These are phyloP conservation scores for Lutjanus argentimaculatus DNA, from an alignment of 2,797 vertebrate genomes.

Conservation along the genomic window DNA sequence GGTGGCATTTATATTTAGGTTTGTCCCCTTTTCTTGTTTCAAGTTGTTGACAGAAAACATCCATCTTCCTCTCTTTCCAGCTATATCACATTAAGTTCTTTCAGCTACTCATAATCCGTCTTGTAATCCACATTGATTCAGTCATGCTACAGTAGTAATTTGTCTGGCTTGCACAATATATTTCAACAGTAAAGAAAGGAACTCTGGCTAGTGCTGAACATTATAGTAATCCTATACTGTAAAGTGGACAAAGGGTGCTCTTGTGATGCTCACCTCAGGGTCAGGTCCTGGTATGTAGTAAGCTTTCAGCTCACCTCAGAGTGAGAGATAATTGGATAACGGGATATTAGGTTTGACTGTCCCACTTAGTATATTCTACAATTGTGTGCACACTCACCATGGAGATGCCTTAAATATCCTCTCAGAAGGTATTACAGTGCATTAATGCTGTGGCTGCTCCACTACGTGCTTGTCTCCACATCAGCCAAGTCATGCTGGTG, in stretches of 20 bases:
- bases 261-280: constrained; percentile 21
- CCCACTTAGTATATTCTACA: constrained; percentile 23
- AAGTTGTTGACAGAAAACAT: constrained; percentile 1
- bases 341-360: constrained; percentile 31
- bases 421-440: constrained; percentile 23
- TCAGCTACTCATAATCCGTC: constrained; percentile 20
- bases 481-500: constrained; percentile 43
- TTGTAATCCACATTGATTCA: constrained; percentile 37
- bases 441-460: constrained; percentile 27
- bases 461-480: constrained; percentile 59
- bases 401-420: constrained; percentile 37
- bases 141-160: constrained; percentile 6
- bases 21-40: no score
- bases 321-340: constrained; percentile 57
- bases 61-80: constrained; percentile 10
- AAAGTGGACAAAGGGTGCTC: constrained; percentile 1
- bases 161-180: constrained; percentile 8
- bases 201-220: not conserved
- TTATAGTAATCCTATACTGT: constrained; percentile 8
- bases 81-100: constrained; percentile 17
- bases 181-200: constrained; percentile 2
- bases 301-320: constrained; percentile 18
- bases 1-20: no score
- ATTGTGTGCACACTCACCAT: constrained; percentile 38
- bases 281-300: constrained; percentile 16